Conservation (phyloP, 2,888 invertebrate genomes). For the Galerucella calmariensis region DNA sequence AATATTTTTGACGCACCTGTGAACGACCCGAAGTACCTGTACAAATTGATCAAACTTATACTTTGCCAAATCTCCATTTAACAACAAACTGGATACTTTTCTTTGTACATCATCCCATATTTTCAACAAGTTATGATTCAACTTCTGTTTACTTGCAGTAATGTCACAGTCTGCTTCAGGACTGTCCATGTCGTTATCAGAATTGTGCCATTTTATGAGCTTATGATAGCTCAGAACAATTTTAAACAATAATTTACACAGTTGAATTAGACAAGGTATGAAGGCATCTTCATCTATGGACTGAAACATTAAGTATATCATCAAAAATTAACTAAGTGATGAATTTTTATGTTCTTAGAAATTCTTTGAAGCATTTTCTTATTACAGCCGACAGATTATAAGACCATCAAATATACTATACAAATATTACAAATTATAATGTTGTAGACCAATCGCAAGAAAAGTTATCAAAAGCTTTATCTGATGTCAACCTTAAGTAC, state of each 20-base stretch:
- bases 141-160: conserved; percentile 83
- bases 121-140: conserved; percentile 85
- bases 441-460: no score
- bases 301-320: conserved; percentile 56
- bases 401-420: no score
- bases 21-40: conserved; percentile 86
- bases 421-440: no score
- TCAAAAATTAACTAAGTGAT: background rate
- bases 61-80: conserved; percentile 82
- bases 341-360: background rate
- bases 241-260: conserved; percentile 88
- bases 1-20: conserved; percentile 68
- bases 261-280: conserved; percentile 81
- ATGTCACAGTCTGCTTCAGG: conserved; percentile 64
- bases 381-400: no score
- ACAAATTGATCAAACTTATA: conserved; percentile 96
- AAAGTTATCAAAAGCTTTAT: no score
- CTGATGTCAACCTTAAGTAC: no score
- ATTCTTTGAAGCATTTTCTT: no score
- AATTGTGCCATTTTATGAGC: conserved; percentile 81
- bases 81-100: conserved; percentile 84
- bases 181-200: conserved; percentile 60
- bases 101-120: conserved; percentile 96
- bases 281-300: conserved; percentile 71
- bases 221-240: conserved; percentile 84